Evolutionary conservation across 2,113 vertebrate genomes (phyloP).

Genomic region (Serinus canaria): DNA sequence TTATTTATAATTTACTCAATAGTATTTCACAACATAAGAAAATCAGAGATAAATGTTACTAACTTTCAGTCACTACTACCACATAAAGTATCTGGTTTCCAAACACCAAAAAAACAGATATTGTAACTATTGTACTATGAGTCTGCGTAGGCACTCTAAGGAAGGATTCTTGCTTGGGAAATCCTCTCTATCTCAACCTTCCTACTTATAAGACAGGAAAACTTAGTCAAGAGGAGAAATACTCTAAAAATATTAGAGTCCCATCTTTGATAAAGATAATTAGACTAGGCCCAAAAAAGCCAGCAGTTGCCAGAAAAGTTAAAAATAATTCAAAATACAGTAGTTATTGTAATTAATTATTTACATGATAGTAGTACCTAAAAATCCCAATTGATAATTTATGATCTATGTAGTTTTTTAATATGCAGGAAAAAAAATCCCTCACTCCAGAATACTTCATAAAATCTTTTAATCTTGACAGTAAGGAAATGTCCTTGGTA

Average conservation of each 20-base stretch:
- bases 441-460: background rate
- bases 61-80: background rate
- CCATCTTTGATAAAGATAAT: background rate
- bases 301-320: background rate
- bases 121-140: background rate
- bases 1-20: background rate
- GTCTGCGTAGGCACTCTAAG: background rate
- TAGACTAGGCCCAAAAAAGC: background rate
- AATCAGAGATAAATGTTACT: background rate
- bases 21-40: background rate
- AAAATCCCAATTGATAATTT: background rate
- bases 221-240: background rate
- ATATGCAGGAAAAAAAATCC: background rate
- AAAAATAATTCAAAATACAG: background rate
- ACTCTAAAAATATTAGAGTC: background rate
- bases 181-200: background rate
- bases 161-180: background rate
- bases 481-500: background rate
- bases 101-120: background rate
- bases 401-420: background rate
- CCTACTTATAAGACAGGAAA: background rate
- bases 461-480: background rate
- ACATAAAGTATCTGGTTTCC: background rate
- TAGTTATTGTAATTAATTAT: background rate
- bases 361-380: background rate